Evolutionary conservation across 2,888 invertebrate genomes (phyloP).

Genomic region (Chloroclysta siterata): DNA sequence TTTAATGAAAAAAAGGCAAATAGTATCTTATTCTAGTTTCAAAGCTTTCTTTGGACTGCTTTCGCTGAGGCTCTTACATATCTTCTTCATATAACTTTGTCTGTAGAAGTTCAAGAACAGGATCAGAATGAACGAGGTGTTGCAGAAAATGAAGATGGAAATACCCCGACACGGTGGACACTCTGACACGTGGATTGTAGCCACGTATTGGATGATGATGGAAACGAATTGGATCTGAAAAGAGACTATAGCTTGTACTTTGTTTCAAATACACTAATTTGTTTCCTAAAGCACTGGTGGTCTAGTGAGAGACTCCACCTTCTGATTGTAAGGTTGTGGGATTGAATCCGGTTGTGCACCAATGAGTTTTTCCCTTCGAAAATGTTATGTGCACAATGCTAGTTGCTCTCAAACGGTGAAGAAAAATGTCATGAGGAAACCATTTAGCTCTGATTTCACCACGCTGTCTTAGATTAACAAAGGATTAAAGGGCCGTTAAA

Average conservation of each 20-base stretch:
- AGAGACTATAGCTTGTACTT: constrained; percentile 18
- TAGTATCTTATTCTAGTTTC: constrained; percentile 7
- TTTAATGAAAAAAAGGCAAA: too few relatives aligned
- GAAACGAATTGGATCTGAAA: constrained; percentile 87
- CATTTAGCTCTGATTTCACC: too few relatives aligned
- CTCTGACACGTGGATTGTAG: constrained; percentile 79
- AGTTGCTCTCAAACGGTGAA: too few relatives aligned
- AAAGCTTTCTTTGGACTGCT: constrained; percentile 1
- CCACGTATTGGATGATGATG: constrained; percentile 83
- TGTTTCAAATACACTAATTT: not conserved
- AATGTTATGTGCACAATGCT: too few relatives aligned
- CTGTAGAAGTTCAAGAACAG: constrained; percentile 87
- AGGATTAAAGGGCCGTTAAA: too few relatives aligned
- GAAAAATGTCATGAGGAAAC: too few relatives aligned
- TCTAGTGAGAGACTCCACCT: too few relatives aligned
- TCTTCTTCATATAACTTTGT: constrained; percentile 63
- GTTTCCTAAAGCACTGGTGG: too few relatives aligned
- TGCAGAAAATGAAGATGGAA: constrained; percentile 82
- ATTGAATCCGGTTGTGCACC: too few relatives aligned
- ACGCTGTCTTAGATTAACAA: too few relatives aligned
- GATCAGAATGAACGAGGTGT: constrained; percentile 85
- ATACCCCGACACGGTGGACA: constrained; percentile 85
- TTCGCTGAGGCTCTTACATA: not conserved
- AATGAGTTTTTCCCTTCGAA: too few relatives aligned
- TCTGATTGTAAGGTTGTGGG: too few relatives aligned